Evolutionary conservation across 1,140 invertebrate genomes (phyloP), one percentile per base, ranked within the genome.

Genomic region (Drosophila neocordata): DNA sequence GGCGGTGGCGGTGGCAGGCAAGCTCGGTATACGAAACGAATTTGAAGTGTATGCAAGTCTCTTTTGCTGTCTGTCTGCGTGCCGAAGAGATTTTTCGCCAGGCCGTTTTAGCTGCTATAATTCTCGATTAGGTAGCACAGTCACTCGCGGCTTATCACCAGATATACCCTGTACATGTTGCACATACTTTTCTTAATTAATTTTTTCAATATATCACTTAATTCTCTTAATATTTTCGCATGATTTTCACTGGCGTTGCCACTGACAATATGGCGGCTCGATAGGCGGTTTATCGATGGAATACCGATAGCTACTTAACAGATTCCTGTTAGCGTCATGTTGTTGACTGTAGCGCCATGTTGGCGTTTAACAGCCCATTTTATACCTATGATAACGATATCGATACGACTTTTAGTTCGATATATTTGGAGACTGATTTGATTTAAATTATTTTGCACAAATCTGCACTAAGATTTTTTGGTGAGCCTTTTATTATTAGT

Each of bases 11-110:
- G 24, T 27, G 53, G 53, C 53, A 34, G 53, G 65, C 69, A 81
- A 81, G 75, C 79, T 82, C 79, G 79, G 75, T 82, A 78, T 75
- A 73, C 69, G 69, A 63, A 65, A 83, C 80, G 80, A 79, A 83
- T 76, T 70, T 69, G 71, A 74, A 81, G 70, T 82, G 80, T 76
- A 79, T 82, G 79, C 79, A 74, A 78, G 79, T 74, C 71, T 82
- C 38, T 38, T 48, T 48, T 48, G 41, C 38, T 63, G 66, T 69
- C 71, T 81, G 79, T 76, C 75, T 71, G 73, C 64, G 64, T 51
- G 52, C 64, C 74, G 67, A 77, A 55, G 62, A 67, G 68, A 68
- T 66, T 79, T 70, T 76, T 79, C 66, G 63, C 57, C 44, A 62
- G 58, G 53, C 62, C 67, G 35, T 52, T 51, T 55, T 63, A 63